Evolutionary conservation across 1,140 invertebrate genomes (phyloP).

Genomic region (Pentalonia nigronervosa): DNA sequence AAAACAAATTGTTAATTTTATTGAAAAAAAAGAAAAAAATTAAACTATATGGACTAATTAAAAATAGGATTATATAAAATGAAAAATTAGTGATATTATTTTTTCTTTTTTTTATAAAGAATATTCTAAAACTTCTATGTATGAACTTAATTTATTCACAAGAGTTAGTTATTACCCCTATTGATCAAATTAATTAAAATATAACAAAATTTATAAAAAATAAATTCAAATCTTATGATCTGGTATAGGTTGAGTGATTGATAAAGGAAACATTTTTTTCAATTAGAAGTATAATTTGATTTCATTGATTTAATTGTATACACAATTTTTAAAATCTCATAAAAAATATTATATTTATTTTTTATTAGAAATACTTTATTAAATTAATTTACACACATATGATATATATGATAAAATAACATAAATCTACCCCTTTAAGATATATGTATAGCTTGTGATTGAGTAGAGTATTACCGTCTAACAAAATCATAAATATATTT

Average conservation of each 20-base stretch:
- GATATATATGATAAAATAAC: too few species aligned
- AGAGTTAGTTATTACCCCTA: conserved; percentile 19
- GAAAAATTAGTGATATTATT: conserved; percentile 32
- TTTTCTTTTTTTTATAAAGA: neutral
- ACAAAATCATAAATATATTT: neutral
- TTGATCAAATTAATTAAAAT: neutral
- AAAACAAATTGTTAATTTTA: conserved; percentile 42
- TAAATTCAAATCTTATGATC: conserved; percentile 41
- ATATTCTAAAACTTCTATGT: neutral
- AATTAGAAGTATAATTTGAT: conserved; percentile 16
- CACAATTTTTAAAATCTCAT: conserved; percentile 15
- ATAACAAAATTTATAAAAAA: conserved; percentile 43
- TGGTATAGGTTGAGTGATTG: conserved; percentile 53
- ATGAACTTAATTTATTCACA: conserved; percentile 34
- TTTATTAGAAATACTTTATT: too few species aligned
- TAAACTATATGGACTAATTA: too few species aligned
- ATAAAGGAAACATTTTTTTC: conserved; percentile 26
- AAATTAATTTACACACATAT: too few species aligned
- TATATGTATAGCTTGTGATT: too few species aligned
- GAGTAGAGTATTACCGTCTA: too few species aligned
- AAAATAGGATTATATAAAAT: neutral
- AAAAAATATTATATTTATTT: neutral
- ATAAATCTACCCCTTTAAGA: too few species aligned
- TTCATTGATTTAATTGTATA: conserved; percentile 38
- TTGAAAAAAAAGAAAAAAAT: conserved; percentile 29